phyloP scores from a whole-genome alignment of 2,888 invertebrate species.

The Ophion ventricosus region DNA sequence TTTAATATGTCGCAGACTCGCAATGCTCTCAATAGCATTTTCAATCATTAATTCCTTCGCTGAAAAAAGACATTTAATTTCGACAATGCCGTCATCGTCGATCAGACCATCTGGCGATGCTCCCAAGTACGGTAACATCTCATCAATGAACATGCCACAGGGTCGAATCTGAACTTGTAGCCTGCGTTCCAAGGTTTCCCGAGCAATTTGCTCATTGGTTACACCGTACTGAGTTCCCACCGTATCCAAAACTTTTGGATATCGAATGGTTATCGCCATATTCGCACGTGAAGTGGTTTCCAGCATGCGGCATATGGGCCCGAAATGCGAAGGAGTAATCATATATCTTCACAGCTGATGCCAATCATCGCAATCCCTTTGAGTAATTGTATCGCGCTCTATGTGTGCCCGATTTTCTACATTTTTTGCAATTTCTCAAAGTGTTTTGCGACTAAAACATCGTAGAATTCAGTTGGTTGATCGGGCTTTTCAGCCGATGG shows the following conservation, averaged over 20 bases:
- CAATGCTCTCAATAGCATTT: slow-evolving; percentile 41
- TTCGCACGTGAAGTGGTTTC: slow-evolving; percentile 48
- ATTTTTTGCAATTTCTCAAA: slow-evolving; percentile 11
- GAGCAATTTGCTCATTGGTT: slow-evolving; percentile 62
- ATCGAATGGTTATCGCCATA: slow-evolving; percentile 58
- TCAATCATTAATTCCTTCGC: slow-evolving; percentile 58
- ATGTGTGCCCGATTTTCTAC: slow-evolving; percentile 9
- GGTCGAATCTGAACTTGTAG: slow-evolving; percentile 48
- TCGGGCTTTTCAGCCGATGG: slow-evolving; percentile 14
- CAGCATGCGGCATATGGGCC: slow-evolving; percentile 56
- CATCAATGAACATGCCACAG: slow-evolving; percentile 72
- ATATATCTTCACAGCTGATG: slow-evolving; percentile 34
- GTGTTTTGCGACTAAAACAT: slow-evolving; percentile 2
- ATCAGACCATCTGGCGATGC: slow-evolving; percentile 70
- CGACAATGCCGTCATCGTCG: slow-evolving; percentile 67
- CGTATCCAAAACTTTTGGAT: slow-evolving; percentile 54
- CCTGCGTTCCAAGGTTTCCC: neutral
- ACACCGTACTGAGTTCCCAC: slow-evolving; percentile 59
- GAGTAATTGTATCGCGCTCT: slow-evolving; percentile 31
- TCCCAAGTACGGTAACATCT: slow-evolving; percentile 62
- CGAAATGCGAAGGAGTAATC: slow-evolving; percentile 66
- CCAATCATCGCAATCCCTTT: slow-evolving; percentile 24
- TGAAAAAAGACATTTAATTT: slow-evolving; percentile 69
- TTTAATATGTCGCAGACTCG: slow-evolving; percentile 30
- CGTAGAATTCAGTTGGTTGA: neutral